These are phyloP conservation scores for Drosophila miranda DNA, from an alignment of 1,140 invertebrate species.

Conservation along the genomic window DNA sequence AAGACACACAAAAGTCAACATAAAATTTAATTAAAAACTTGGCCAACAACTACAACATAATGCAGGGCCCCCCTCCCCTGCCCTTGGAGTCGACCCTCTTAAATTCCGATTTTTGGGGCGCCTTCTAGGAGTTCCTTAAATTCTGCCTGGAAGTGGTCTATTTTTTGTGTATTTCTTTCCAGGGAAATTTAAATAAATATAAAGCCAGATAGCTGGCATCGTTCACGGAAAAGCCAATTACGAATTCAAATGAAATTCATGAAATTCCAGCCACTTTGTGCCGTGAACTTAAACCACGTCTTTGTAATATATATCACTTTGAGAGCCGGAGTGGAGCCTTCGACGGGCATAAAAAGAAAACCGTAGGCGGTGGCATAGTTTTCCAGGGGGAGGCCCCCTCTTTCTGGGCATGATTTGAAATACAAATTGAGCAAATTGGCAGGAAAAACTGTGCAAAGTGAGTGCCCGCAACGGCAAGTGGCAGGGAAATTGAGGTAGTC, in stretches of 20 bases:
- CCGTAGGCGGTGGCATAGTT: constrained; percentile 35
- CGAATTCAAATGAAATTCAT: constrained; percentile 72
- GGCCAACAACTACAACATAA: constrained; percentile 72
- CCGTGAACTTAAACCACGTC: constrained; percentile 59
- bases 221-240: constrained; percentile 56
- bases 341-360: constrained; percentile 15
- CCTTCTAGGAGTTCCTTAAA: constrained; percentile 53
- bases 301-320: constrained; percentile 65
- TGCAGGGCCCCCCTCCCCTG: constrained; percentile 3
- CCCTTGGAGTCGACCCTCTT: too few species aligned
- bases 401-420: constrained; percentile 52
- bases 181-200: constrained; percentile 64
- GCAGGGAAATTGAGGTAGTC: too few species aligned
- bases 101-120: too few species aligned
- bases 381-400: constrained; percentile 21
- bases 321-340: constrained; percentile 11
- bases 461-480: too few species aligned
- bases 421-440: constrained; percentile 62
- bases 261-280: constrained; percentile 63
- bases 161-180: background rate
- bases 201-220: constrained; percentile 40
- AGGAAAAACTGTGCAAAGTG: constrained; percentile 56
- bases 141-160: constrained; percentile 29
- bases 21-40: constrained; percentile 80
- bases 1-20: constrained; percentile 66